These are phyloP conservation scores for Neodiprion fabricii DNA, from an alignment of 1,140 invertebrate genomes.

Conservation along the genomic window DNA sequence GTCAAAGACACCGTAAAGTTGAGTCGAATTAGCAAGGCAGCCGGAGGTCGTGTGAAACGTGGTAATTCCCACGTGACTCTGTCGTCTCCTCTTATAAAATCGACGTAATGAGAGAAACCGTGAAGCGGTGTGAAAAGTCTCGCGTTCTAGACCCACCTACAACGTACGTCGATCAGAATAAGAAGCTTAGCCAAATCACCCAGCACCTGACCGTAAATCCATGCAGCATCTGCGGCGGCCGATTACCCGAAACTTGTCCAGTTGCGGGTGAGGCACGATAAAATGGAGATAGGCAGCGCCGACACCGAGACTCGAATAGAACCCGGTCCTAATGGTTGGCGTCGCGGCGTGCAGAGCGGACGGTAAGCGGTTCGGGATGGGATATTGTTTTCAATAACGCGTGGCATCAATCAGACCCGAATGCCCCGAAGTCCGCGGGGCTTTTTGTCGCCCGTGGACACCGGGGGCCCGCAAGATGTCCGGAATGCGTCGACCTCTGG, in stretches of 20 bases:
- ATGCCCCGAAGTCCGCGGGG: not conserved
- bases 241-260: too few relatives aligned
- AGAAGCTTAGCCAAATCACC: not conserved
- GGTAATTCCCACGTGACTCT: too few relatives aligned
- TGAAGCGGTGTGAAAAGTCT: too few relatives aligned
- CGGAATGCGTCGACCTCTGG: constrained; percentile 49
- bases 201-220: not conserved
- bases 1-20: too few relatives aligned
- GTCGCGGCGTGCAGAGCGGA: not conserved
- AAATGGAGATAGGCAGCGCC: not conserved
- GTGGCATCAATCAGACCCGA: constrained; percentile 58
- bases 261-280: not conserved
- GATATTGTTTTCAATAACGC: constrained; percentile 61
- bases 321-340: not conserved
- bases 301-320: not conserved
- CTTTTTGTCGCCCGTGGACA: not conserved
- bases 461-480: constrained; percentile 47
- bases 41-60: too few relatives aligned
- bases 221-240: not conserved
- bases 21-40: too few relatives aligned
- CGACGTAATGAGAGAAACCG: too few relatives aligned
- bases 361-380: constrained; percentile 31
- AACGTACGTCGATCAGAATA: too few relatives aligned
- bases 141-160: too few relatives aligned
- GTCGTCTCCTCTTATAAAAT: too few relatives aligned